These are phyloP conservation scores for Paedocypris micromegethes DNA, from an alignment of 2,797 vertebrate genomes.

Conservation along the genomic window DNA sequence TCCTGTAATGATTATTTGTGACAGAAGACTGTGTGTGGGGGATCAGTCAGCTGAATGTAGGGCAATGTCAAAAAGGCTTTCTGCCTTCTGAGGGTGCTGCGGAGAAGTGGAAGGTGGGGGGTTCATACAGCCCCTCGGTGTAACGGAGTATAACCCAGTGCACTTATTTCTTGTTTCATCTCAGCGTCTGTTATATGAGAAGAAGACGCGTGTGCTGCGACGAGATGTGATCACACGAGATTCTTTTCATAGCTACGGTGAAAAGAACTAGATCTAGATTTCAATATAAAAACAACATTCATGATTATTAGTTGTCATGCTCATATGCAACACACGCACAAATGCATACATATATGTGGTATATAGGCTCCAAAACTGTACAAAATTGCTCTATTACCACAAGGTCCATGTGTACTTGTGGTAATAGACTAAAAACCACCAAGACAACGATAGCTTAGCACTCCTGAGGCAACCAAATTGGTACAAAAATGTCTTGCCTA, in stretches of 20 bases:
- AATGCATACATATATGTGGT: too few relatives aligned
- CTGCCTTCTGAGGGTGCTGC: conserved; percentile 26
- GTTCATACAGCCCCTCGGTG: conserved; percentile 5
- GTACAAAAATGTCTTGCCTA: too few relatives aligned
- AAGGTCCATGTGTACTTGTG: too few relatives aligned
- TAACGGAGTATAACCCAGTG: conserved; percentile 29
- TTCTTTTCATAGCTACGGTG: background rate
- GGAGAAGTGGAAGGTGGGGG: conserved; percentile 15
- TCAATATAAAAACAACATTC: background rate
- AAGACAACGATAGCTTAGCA: too few relatives aligned
- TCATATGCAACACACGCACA: too few relatives aligned
- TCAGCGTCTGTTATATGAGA: conserved; percentile 14
- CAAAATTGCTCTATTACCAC: too few relatives aligned
- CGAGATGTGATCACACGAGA: background rate
- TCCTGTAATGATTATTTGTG: conserved; percentile 51
- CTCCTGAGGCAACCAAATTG: too few relatives aligned
- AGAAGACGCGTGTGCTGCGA: conserved; percentile 14
- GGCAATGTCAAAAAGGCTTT: conserved; percentile 45
- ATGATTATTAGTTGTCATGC: background rate
- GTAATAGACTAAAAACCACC: too few relatives aligned
- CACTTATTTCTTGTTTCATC: conserved; percentile 16
- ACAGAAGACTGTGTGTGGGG: conserved; percentile 47
- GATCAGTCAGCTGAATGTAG: conserved; percentile 53
- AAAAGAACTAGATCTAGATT: background rate
- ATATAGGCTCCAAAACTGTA: too few relatives aligned